Conservation (phyloP, 2,888 invertebrate genomes). For the Eilema depressum region DNA sequence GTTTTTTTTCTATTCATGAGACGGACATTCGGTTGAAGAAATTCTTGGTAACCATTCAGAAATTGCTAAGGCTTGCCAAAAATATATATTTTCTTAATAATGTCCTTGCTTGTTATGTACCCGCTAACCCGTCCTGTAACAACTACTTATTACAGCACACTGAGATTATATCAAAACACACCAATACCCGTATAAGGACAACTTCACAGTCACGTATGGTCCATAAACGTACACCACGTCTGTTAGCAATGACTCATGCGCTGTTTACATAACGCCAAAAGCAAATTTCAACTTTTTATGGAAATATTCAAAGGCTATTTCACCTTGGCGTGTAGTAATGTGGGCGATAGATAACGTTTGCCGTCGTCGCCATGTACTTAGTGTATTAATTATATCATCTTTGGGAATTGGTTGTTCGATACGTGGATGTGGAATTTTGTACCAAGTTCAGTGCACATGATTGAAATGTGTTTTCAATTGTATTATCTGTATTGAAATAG, state of each 20-base stretch:
- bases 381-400: slow-evolving; percentile 41
- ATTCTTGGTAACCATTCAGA: too few relatives aligned
- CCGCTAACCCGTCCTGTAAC: not conserved
- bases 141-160: slow-evolving; percentile 31
- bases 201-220: slow-evolving; percentile 65
- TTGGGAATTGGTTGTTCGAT: slow-evolving; percentile 24
- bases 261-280: slow-evolving; percentile 48
- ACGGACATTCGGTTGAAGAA: too few relatives aligned
- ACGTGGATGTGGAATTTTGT: slow-evolving; percentile 7
- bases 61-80: not conserved
- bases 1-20: too few relatives aligned
- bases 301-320: slow-evolving; percentile 39
- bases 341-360: slow-evolving; percentile 76
- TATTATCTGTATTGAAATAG: too few relatives aligned
- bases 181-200: slow-evolving; percentile 72
- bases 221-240: slow-evolving; percentile 63
- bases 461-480: not conserved
- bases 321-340: slow-evolving; percentile 49
- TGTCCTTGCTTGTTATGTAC: not conserved
- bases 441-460: not conserved
- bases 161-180: slow-evolving; percentile 62
- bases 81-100: not conserved
- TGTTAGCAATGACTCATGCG: slow-evolving; percentile 68
- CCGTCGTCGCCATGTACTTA: slow-evolving; percentile 49
- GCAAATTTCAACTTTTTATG: slow-evolving; percentile 55